Evolutionary conservation across 2,888 invertebrate genomes (phyloP).

Genomic region (Keiferia lycopersicella): DNA sequence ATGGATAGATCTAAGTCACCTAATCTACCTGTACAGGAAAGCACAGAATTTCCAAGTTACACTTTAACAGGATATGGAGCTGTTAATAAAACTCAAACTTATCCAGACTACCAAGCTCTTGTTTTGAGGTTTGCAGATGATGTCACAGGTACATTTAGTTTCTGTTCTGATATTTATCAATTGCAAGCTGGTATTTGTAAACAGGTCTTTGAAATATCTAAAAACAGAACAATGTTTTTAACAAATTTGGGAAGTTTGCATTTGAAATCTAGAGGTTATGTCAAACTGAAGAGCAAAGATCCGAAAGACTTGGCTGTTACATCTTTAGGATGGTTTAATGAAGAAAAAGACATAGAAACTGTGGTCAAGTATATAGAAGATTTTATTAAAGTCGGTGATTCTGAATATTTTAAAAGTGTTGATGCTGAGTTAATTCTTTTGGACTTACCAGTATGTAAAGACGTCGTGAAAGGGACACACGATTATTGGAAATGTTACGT

Average conservation of each 20-base stretch:
- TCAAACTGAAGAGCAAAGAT: slow-evolving; percentile 76
- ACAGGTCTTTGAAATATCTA: slow-evolving; percentile 28
- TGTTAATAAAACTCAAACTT: slow-evolving; percentile 77
- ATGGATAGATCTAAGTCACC: slow-evolving; percentile 34
- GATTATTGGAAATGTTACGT: slow-evolving; percentile 85
- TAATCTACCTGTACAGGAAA: slow-evolving; percentile 47
- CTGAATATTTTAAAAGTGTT: slow-evolving; percentile 57
- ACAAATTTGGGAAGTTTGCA: slow-evolving; percentile 43
- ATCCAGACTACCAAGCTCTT: slow-evolving; percentile 56
- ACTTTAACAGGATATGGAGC: slow-evolving; percentile 62
- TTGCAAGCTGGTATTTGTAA: slow-evolving; percentile 40
- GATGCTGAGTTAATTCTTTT: slow-evolving; percentile 46
- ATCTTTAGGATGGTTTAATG: slow-evolving; percentile 77
- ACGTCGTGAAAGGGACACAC: slow-evolving; percentile 69
- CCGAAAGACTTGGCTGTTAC: slow-evolving; percentile 77
- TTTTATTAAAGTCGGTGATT: slow-evolving; percentile 54
- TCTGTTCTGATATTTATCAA: slow-evolving; percentile 37
- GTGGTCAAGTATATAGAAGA: slow-evolving; percentile 58
- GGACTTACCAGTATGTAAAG: slow-evolving; percentile 35
- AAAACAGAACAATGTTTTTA: slow-evolving; percentile 33
- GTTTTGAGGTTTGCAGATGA: slow-evolving; percentile 35
- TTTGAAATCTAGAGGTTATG: slow-evolving; percentile 74
- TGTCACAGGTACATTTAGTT: slow-evolving; percentile 31
- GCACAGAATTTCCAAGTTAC: slow-evolving; percentile 22
- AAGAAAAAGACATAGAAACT: slow-evolving; percentile 68